Evolutionary conservation across 2,888 invertebrate species (phyloP), one percentile per base, ranked within the genome.

Genomic region (Callyntrura sp.): DNA sequence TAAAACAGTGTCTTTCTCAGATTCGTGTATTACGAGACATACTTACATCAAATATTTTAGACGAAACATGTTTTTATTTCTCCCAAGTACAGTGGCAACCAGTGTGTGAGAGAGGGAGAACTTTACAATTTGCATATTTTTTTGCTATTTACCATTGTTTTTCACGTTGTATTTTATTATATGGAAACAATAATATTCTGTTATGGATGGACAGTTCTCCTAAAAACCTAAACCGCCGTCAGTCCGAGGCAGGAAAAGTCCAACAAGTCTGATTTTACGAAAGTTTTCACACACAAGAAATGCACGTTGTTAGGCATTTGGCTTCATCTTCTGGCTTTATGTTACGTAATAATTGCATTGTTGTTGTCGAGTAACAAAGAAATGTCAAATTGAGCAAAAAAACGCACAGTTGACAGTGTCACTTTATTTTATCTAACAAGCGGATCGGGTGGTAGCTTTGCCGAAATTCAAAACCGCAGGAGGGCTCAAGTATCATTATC

Each of bases 391-490:
- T 62, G 20, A 45, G 35, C 35, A 35, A 35, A 48, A n/a, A 28
- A 65, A 65, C 25, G 51, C 11, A 73, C 57, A n/a, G n/a, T n/a
- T n/a, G n/a, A n/a, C n/a, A 43, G 73, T 73, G 84, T 85, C 84
- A 73, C 57, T 73, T 85, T 76, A 25, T 25, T 51, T 81, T 73
- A 85, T 85, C 55, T 48, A 43, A 55, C 83, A 51, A 65, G 65
- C 28, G 45, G 62, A 82, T 82, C 65, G 68, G 68, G 23, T 83
- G 68, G 48, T 68, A 83, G 65, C 51, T 51, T 83, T 68, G 35
- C n/a, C 68, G 55, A 68, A 68, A 70, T 51, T 68, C 23, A 12
- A 70, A 70, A 55, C 83, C 83, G 8, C 55, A 70, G 73, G 73
- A 57, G 84, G 84, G 57, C 73, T 55, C 25, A 45, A 20, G 82